Conservation (phyloP, 2,888 invertebrate species). For the Drosophila phalerata region DNA sequence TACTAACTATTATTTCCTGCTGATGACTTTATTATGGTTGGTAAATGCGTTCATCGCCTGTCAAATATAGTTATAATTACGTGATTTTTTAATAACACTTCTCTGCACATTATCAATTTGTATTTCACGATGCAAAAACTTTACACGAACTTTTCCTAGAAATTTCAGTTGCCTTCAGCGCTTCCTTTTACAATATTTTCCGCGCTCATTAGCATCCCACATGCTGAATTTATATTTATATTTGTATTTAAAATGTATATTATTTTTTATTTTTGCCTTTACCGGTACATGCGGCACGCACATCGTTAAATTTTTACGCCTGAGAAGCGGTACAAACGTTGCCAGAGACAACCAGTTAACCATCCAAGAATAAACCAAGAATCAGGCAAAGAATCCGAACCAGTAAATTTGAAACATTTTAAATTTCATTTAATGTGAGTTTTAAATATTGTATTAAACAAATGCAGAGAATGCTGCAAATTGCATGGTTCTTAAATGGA, state of each 20-base stretch:
- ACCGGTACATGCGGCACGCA: constrained; percentile 36
- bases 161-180: neutral
- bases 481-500: constrained; percentile 64
- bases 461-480: constrained; percentile 39
- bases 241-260: constrained; percentile 3
- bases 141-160: neutral
- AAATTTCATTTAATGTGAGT: constrained; percentile 24
- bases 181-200: constrained; percentile 18
- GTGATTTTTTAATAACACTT: neutral
- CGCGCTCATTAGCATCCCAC: constrained; percentile 40
- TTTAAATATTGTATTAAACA: constrained; percentile 53
- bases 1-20: too few species aligned
- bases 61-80: neutral
- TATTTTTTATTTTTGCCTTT: constrained; percentile 1
- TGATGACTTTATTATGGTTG: too few species aligned
- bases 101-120: neutral
- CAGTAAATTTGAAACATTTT: constrained; percentile 38
- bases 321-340: constrained; percentile 48
- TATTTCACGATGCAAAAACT: neutral
- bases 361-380: constrained; percentile 41
- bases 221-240: constrained; percentile 10
- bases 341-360: constrained; percentile 46
- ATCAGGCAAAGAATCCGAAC: constrained; percentile 30
- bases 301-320: constrained; percentile 75
- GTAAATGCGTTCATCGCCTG: too few species aligned